Evolutionary conservation across 2,888 invertebrate genomes (phyloP).

Genomic region (Dendrolimus pini): DNA sequence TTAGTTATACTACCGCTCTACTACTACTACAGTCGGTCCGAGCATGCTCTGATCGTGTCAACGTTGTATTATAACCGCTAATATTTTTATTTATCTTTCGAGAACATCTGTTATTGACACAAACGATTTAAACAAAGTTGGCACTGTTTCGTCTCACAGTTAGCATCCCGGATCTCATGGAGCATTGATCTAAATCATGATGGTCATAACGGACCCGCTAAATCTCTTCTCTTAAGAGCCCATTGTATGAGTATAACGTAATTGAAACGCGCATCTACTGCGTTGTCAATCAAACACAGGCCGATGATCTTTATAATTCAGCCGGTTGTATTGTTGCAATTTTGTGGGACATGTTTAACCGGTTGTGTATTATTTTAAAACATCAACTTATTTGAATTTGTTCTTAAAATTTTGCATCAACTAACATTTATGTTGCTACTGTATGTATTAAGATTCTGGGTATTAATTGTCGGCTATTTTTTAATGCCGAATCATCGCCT

Average conservation of each 20-base stretch:
- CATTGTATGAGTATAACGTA: constrained; percentile 19
- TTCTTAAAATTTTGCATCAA: constrained; percentile 6
- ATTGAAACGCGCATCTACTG: constrained; percentile 22
- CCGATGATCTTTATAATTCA: constrained; percentile 35
- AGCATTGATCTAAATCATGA: constrained; percentile 42
- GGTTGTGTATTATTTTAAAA: constrained; percentile 15
- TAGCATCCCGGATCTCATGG: constrained; percentile 42
- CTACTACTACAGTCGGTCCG: too few species aligned
- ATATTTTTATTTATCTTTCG: constrained; percentile 32
- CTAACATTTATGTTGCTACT: neutral
- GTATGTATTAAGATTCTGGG: neutral
- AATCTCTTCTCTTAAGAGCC: constrained; percentile 11
- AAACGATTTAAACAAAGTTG: constrained; percentile 34
- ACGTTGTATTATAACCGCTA: neutral
- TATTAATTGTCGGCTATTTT: neutral
- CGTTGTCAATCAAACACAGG: constrained; percentile 40
- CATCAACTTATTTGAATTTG: constrained; percentile 12
- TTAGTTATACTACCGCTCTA: too few species aligned
- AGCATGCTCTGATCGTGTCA: too few species aligned
- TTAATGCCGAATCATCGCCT: neutral
- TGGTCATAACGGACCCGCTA: constrained; percentile 47
- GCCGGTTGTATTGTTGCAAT: constrained; percentile 30
- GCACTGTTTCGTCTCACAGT: constrained; percentile 29
- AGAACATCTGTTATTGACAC: constrained; percentile 31
- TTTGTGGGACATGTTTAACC: constrained; percentile 27